Conservation (phyloP, 1,140 invertebrate genomes). For the Ceratoteleas bidentatus region DNA sequence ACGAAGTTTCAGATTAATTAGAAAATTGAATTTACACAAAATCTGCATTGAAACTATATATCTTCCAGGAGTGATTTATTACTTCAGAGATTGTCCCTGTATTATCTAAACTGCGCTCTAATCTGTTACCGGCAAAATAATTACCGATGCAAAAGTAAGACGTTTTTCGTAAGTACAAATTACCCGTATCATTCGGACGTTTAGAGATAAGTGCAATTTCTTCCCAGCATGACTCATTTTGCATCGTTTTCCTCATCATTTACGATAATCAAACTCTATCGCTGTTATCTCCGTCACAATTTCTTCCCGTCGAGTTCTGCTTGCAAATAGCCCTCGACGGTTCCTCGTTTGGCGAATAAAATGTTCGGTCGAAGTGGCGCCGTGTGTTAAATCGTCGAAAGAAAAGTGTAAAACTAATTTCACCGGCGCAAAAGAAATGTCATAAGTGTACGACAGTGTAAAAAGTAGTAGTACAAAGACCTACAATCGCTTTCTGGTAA, state of each 20-base stretch:
- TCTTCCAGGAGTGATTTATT: too few species aligned
- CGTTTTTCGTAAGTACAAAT: not conserved
- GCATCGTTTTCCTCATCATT: conserved; percentile 19
- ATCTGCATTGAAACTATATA: too few species aligned
- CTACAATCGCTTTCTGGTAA: conserved; percentile 2
- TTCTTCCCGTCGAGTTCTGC: conserved; percentile 3
- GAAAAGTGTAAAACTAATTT: conserved; percentile 29
- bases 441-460: not conserved
- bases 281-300: conserved; percentile 20
- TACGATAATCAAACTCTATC: conserved; percentile 10
- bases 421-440: conserved; percentile 12
- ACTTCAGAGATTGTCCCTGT: too few species aligned
- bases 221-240: conserved; percentile 1
- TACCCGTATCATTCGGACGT: not conserved
- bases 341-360: conserved; percentile 31
- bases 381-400: conserved; percentile 9
- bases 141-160: too few species aligned
- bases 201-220: not conserved
- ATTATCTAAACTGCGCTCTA: too few species aligned
- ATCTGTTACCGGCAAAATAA: too few species aligned
- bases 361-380: conserved; percentile 5
- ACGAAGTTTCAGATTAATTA: too few species aligned
- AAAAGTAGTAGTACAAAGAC: conserved; percentile 9
- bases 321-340: conserved; percentile 18
- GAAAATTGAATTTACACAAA: too few species aligned